Evolutionary conservation across 2,888 invertebrate genomes (phyloP).

Genomic region (Meganola albula): DNA sequence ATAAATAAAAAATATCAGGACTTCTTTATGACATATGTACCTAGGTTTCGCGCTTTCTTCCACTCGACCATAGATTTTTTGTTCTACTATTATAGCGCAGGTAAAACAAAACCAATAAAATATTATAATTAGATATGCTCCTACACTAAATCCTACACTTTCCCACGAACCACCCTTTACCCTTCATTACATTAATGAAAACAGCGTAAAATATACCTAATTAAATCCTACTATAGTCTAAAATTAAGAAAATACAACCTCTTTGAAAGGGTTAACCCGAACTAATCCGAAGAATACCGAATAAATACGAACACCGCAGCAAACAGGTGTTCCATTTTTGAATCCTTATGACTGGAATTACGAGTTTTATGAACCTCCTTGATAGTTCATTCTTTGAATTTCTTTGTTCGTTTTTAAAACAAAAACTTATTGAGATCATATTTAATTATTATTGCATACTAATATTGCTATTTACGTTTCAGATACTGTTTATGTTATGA

Average conservation of each 20-base stretch:
- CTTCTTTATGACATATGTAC: no score
- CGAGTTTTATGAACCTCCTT: slow-evolving; percentile 26
- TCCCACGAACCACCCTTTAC: slow-evolving; percentile 27
- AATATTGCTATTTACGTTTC: no score
- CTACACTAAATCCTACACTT: no score
- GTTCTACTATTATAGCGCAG: no score
- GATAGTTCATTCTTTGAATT: slow-evolving; percentile 43
- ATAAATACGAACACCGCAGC: slow-evolving; percentile 45
- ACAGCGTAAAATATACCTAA: slow-evolving; percentile 4
- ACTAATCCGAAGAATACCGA: slow-evolving; percentile 39
- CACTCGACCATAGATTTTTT: no score
- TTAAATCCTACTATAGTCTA: slow-evolving; percentile 8
- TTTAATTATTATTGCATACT: no score
- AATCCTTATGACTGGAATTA: slow-evolving; percentile 63
- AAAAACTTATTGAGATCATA: no score
- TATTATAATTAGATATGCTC: slow-evolving; percentile 21
- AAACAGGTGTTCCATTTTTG: slow-evolving; percentile 60
- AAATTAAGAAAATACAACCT: no score
- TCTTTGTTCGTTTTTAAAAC: background rate
- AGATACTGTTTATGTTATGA: no score
- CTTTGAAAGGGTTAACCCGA: slow-evolving; percentile 31
- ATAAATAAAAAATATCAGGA: no score
- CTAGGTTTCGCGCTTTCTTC: no score
- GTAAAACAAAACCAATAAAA: no score
- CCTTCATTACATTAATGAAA: slow-evolving; percentile 8